Evolutionary conservation across 2,888 invertebrate species (phyloP).

Genomic region (Microplitis deprimator): DNA sequence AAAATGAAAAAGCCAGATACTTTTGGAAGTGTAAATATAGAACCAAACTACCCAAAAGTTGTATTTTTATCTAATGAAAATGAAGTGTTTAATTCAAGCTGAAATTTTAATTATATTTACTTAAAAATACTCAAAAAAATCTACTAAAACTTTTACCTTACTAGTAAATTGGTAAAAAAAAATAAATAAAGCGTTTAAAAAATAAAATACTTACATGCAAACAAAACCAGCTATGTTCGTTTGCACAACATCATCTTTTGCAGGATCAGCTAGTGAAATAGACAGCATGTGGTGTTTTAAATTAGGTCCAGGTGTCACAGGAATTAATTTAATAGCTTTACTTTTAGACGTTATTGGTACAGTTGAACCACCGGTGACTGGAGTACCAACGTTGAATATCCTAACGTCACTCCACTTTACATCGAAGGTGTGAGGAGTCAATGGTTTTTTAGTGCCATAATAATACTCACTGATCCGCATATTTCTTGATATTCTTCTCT

Average conservation of each 20-base stretch:
- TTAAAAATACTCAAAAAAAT: conserved; percentile 23
- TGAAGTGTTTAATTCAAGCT: no score
- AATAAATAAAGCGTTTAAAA: neutral
- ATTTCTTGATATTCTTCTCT: conserved; percentile 84
- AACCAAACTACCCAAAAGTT: no score
- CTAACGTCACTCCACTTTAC: conserved; percentile 91
- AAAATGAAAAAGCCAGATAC: no score
- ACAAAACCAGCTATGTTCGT: conserved; percentile 93
- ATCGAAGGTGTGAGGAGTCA: conserved; percentile 96
- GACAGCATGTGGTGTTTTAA: conserved; percentile 91
- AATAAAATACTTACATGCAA: conserved; percentile 83
- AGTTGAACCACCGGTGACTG: conserved; percentile 93
- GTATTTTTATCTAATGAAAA: no score
- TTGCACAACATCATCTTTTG: conserved; percentile 88
- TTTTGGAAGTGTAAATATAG: no score
- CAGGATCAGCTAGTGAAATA: conserved; percentile 87
- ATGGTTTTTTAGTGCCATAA: conserved; percentile 86
- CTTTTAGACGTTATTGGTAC: conserved; percentile 96
- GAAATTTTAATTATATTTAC: no score
- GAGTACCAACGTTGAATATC: conserved; percentile 95
- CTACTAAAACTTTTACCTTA: neutral
- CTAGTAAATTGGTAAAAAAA: neutral
- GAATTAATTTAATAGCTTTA: conserved; percentile 90
- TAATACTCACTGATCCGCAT: conserved; percentile 92
- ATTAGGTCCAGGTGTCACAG: conserved; percentile 82